Conservation (phyloP, 2,888 invertebrate genomes). For the Hedya salicella region DNA sequence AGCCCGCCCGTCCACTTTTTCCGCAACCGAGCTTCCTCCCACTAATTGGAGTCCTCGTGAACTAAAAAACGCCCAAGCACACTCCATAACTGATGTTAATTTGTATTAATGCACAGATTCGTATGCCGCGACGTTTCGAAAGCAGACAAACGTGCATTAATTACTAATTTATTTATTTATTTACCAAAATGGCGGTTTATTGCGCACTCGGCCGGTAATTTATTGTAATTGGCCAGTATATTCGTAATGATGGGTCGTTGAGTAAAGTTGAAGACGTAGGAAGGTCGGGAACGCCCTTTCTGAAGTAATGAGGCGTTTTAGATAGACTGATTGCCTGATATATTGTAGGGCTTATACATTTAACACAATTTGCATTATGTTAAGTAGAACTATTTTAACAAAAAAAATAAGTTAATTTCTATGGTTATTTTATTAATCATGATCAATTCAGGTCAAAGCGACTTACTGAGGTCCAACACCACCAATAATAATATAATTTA, state of each 20-base stretch:
- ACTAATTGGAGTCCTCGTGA: conserved; percentile 64
- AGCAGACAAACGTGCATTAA: conserved; percentile 65
- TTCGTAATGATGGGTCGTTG: conserved; percentile 65
- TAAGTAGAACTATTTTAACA: too few relatives aligned
- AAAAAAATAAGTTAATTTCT: too few relatives aligned
- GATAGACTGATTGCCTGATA: not conserved
- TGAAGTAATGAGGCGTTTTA: conserved; percentile 18
- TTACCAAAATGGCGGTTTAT: conserved; percentile 77
- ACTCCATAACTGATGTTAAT: conserved; percentile 67
- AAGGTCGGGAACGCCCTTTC: conserved; percentile 50
- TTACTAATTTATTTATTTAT: conserved; percentile 79
- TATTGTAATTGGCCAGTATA: conserved; percentile 79
- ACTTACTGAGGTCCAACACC: too few relatives aligned
- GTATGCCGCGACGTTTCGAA: conserved; percentile 68
- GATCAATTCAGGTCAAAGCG: too few relatives aligned
- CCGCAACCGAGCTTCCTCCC: conserved; percentile 50
- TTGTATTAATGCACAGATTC: conserved; percentile 78
- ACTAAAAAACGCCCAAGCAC: conserved; percentile 58
- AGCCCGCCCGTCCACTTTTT: conserved; percentile 35
- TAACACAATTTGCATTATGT: too few relatives aligned
- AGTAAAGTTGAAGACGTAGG: conserved; percentile 52
- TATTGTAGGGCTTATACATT: not conserved
- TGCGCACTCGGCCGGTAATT: conserved; percentile 66
- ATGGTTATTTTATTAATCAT: too few relatives aligned
- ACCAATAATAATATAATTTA: too few relatives aligned